Base-by-base conservation (phyloP, 2,888 invertebrate species). In the Ennomos fuscantarius region DNA sequence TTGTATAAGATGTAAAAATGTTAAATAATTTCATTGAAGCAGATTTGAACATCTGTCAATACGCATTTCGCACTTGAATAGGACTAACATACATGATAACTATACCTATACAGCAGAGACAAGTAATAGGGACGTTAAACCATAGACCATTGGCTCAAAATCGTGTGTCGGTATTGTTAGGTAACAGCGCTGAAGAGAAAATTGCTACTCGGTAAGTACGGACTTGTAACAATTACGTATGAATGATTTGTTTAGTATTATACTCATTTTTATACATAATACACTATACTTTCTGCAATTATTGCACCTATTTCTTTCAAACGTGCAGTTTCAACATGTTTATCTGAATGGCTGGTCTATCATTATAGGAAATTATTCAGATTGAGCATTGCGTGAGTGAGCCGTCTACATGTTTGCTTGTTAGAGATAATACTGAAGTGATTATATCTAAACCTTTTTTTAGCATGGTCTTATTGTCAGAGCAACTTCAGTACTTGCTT, bases 161-260 rank as follows among this genome's bases (percentile, higher is more conserved):
- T 44, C 55, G 51, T 37, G 41, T 52, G 41, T 70, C 72, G 70
- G 72, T 73, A 73, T 68, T 55, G 68, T 76, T 70, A 73, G 70
- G 78, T 74, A 73, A 76, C 70, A 69, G 24, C 58, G 51, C 65
- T 62, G 52, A 66, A 55, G 54, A 55, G 53, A 45, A 65, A 63
- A 63, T 62, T 62, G 57, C 61, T 51, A 58, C 49, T 60, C 49
- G n/a, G 53, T 50, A 60, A 53, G 41, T 11, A 43, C 33, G 46
- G 45, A 51, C 40, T 36, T 11, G 59, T 34, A 43, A 42, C 47
- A 35, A 57, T 57, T 51, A 55, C 44, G 15, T n/a, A 6, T 45
- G 24, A 45, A 32, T n/a, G 41, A 1, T n/a, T 15, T 10, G 36
- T 33, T 50, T 45, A 40, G 12, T 46, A 40, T 33, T 39, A 36